Conservation (phyloP, 2,113 vertebrate genomes). For the Athene noctua region DNA sequence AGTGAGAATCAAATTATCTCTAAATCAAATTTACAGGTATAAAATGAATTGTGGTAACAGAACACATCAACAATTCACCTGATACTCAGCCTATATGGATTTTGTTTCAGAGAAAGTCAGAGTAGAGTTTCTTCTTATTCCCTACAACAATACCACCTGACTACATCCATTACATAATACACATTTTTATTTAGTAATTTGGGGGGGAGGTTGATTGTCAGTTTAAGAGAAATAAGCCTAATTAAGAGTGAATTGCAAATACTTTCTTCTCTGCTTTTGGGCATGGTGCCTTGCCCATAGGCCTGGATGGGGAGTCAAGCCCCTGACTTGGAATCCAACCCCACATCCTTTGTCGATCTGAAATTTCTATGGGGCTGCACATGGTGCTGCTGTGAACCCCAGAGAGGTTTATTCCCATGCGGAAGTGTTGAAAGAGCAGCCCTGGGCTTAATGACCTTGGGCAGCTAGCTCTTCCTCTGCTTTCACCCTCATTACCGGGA, state of each 20-base stretch:
- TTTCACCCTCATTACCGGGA: not conserved
- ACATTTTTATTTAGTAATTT: not conserved
- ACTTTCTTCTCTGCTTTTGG: not conserved
- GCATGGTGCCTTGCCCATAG: not conserved
- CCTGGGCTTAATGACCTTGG: not conserved
- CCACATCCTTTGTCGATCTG: not conserved
- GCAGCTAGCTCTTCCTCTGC: not conserved
- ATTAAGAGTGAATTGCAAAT: not conserved
- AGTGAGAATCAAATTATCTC: not conserved
- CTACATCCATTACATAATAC: not conserved
- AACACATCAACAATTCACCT: not conserved
- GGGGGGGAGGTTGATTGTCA: not conserved
- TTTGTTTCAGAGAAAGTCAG: not conserved
- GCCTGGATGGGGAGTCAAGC: not conserved
- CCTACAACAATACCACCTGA: not conserved
- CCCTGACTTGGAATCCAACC: not conserved
- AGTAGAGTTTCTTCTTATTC: not conserved
- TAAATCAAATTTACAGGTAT: not conserved
- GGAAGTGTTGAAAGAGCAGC: not conserved
- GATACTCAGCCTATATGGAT: not conserved
- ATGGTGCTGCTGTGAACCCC: not conserved
- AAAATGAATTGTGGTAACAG: not conserved
- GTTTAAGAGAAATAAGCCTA: not conserved
- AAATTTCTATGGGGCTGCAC: not conserved
- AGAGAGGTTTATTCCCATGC: not conserved